phyloP scores from a whole-genome alignment of 2,113 vertebrate species.

The Misgurnus mizolepis region DNA sequence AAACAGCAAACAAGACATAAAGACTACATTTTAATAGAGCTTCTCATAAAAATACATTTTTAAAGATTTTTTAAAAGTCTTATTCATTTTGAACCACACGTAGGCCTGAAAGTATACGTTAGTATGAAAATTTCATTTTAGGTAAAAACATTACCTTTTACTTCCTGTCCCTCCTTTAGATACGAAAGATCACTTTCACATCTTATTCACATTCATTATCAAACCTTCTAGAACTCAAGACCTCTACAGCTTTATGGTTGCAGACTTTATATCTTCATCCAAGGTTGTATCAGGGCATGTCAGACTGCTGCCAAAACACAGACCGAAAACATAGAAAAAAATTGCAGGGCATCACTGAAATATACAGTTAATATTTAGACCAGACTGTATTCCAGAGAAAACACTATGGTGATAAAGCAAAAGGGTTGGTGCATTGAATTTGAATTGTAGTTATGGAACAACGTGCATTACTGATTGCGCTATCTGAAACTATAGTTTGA shows the following conservation, averaged over 20 bases:
- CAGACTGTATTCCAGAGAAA: neutral
- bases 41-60: too few species aligned
- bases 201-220: neutral
- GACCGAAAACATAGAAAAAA: neutral
- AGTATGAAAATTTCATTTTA: too few species aligned
- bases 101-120: too few species aligned
- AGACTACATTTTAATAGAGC: too few species aligned
- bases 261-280: neutral
- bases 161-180: neutral
- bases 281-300: constrained; percentile 14
- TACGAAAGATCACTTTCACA: neutral
- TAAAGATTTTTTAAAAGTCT: too few species aligned
- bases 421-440: neutral
- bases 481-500: neutral
- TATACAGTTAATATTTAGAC: neutral
- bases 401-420: neutral
- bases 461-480: neutral
- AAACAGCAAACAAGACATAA: too few species aligned
- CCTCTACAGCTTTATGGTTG: neutral
- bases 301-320: neutral
- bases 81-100: too few species aligned
- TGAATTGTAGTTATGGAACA: neutral
- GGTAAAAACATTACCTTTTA: too few species aligned
- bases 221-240: neutral
- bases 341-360: neutral